Base-by-base conservation (phyloP, 2,888 invertebrate species). In the Oligia strigilis region DNA sequence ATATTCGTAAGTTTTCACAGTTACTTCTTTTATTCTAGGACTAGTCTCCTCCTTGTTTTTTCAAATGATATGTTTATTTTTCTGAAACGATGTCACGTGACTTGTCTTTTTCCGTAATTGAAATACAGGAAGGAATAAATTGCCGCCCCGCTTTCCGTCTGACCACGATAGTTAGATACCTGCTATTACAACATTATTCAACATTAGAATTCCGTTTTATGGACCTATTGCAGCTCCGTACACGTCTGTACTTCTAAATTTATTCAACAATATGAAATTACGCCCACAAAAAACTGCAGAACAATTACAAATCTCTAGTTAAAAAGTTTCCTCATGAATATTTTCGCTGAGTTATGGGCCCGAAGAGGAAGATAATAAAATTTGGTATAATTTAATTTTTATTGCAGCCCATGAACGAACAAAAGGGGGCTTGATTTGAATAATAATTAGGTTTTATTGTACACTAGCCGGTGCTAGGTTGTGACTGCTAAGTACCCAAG, bases 241-340 rank as follows among this genome's bases (percentile, higher is more conserved):
- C 84, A 79, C 83, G 86, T 82, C 81, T 88, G 80, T 86, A 79
- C 78, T 85, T 72, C 78, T 76, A 86, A 90, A 85, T 80, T 90
- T 84, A 87, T 89, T 90, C 86, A 83, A 90, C 83, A 86, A 84
- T 88, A 80, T 84, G 83, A 89, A 90, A 88, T 84, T 84, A 84
- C 81, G 80, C 70, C 85, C 86, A 74, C 89, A 83, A 87, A 89
- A 90, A 90, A 89, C 87, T 90, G 90, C 87, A 90, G 90, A 88
- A 91, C 89, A 90, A 92, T 92, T 92, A 92, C 91, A 93, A 93
- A 93, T 93, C 92, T 92, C 90, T 91, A 92, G 92, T 92, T 92
- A 93, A 93, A 94, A 94, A 94, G 93, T 94, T 95, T 92, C 85
- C 91, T 94, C 93, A 94, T 95, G 94, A 95, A 95, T 95, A 95